Base-by-base conservation (phyloP, 2,888 invertebrate species). In the Volucella bombylans region DNA sequence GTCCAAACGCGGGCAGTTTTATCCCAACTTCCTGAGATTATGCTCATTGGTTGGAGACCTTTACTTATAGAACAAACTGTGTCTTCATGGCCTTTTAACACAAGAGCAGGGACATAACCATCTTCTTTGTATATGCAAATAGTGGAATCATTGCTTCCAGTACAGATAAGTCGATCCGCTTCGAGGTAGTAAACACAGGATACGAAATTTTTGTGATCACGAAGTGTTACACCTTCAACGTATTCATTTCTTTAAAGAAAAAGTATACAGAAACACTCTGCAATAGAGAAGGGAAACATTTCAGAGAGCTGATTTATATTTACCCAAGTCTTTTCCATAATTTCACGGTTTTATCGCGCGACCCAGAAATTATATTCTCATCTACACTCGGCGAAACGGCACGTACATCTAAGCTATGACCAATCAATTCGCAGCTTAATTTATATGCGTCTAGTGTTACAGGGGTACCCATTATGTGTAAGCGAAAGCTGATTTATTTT, bases 1-100 rank as follows among this genome's bases (percentile, higher is more conserved):
- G 93, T 93, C 98, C 99, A 99, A 59, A 97, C 92, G 89, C 96
- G 95, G 0, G 96, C 97, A 4, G 96, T 96, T 86, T 94, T 94
- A 90, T 99, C 99, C 98, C 99, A 99, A 59, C 98, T 98, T 52
- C 97, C 96, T 89, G 97, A 97, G 69, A 96, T 91, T 88, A 97
- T 92, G 10, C 94, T 92, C 65, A 94, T 94, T 65, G 92, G 90
- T 72, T 91, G 89, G 0, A 92, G 86, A 0, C 93, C 93, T 38
- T 91, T 91, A 0, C 92, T 89, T 64, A 94, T 89, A 39, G 92
- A 89, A 87, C 94, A 94, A 0, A 94, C 94, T 88, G 90, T 91
- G 1, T 88, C 87, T 0, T 88, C 89, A 90, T 98, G 98, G 0
- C 96, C 97, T 88, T 94, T 94, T 8, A 98, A 92, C 43, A 94